A percentile compares a stretch with the other conserved stretches of the same genome.
Conservation (phyloP, 2,888 invertebrate genomes). For the Cylloceria caligata region DNA sequence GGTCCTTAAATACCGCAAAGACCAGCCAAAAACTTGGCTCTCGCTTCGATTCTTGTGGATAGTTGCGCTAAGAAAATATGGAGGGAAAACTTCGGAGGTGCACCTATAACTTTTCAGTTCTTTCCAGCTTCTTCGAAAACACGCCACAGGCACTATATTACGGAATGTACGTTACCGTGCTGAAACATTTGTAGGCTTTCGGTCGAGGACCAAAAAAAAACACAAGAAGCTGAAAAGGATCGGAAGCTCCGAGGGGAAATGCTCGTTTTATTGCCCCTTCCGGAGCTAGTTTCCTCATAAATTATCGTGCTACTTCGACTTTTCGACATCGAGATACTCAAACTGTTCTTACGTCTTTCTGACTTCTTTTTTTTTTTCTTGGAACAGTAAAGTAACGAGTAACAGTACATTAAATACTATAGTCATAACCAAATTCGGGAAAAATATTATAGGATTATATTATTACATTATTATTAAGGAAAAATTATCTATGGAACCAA, state of each 20-base stretch:
- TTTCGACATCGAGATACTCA: conserved; percentile 27
- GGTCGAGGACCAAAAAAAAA: conserved; percentile 57
- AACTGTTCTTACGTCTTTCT: conserved; percentile 7
- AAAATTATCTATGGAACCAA: conserved; percentile 24
- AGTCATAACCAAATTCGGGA: background rate
- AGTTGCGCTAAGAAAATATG: conserved; percentile 63
- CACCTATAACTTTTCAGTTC: conserved; percentile 50
- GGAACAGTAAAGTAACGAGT: background rate
- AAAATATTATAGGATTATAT: background rate
- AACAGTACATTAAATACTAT: background rate
- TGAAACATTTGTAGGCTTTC: conserved; percentile 69
- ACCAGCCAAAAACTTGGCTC: conserved; percentile 40
- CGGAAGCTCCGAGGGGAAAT: conserved; percentile 41
- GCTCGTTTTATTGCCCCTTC: conserved; percentile 60
- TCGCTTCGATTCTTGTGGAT: conserved; percentile 28
- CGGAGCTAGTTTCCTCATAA: conserved; percentile 31
- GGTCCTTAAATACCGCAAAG: conserved; percentile 62
- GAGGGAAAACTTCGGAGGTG: conserved; percentile 43
- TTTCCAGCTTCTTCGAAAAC: conserved; percentile 26
- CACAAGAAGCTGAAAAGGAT: conserved; percentile 53
- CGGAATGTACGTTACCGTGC: conserved; percentile 39
- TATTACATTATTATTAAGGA: background rate
- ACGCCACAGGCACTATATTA: conserved; percentile 1
- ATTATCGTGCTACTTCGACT: conserved; percentile 50
- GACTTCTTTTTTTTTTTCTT: conserved; percentile 34